phyloP scores from a whole-genome alignment of 2,113 vertebrate species.

The Rhea pennata region DNA sequence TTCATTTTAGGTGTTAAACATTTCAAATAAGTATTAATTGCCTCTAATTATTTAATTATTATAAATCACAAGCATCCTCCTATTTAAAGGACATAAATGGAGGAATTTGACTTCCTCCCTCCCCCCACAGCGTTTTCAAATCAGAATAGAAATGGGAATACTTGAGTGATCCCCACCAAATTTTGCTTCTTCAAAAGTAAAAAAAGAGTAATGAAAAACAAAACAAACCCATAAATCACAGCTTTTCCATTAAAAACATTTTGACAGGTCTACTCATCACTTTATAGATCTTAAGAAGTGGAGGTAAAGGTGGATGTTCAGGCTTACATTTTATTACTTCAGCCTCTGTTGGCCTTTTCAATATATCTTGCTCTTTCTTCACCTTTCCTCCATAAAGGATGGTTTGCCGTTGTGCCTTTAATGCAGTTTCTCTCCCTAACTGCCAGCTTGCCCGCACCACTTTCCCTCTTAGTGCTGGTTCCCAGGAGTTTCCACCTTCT shows the following conservation, averaged over 20 bases:
- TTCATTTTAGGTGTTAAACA: not conserved
- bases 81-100: not conserved
- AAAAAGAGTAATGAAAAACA: not conserved
- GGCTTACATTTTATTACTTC: constrained; percentile 49
- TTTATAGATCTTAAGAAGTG: not conserved
- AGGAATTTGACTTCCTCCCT: not conserved
- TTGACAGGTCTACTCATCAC: constrained; percentile 60
- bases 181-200: not conserved
- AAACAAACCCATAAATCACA: constrained; percentile 44
- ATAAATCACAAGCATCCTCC: not conserved
- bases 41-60: not conserved
- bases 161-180: not conserved
- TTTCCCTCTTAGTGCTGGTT: accelerated
- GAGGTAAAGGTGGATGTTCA: constrained; percentile 50
- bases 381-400: not conserved
- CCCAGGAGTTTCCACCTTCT: not conserved
- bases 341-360: constrained; percentile 6
- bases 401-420: not conserved
- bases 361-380: constrained; percentile 22
- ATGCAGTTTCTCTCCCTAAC: not conserved
- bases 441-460: not conserved
- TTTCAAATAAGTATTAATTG: not conserved
- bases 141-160: not conserved
- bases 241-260: constrained; percentile 45
- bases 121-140: not conserved